Evolutionary conservation across 2,113 vertebrate species (phyloP).

Genomic region (Scolopax mira): DNA sequence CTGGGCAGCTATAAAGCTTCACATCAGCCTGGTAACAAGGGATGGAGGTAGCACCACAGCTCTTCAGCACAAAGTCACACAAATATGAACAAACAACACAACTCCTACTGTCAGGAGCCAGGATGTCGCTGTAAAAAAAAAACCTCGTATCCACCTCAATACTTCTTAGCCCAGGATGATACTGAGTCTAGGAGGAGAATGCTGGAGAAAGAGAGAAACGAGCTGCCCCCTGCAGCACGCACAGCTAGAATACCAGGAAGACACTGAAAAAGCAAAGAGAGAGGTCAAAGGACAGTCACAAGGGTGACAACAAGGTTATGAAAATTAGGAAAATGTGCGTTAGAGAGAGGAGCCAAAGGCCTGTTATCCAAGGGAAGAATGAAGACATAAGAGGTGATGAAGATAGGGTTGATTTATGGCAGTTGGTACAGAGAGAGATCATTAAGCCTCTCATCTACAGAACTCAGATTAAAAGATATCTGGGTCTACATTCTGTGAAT

Average conservation of each 20-base stretch:
- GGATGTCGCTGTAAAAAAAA: background rate
- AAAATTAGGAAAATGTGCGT: background rate
- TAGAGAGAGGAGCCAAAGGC: background rate
- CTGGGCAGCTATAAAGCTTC: background rate
- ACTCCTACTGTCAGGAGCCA: background rate
- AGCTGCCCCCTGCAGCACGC: background rate
- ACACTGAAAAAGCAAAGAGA: background rate
- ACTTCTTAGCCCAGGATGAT: background rate
- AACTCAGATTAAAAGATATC: background rate
- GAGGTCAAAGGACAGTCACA: background rate
- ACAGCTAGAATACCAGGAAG: background rate
- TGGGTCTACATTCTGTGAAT: background rate
- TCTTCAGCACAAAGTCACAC: background rate
- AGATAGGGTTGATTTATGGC: background rate
- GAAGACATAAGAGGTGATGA: background rate
- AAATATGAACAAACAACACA: background rate
- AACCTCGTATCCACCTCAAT: background rate
- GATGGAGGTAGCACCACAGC: background rate
- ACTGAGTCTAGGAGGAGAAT: too few species aligned
- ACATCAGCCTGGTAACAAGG: background rate
- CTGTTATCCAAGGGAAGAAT: background rate
- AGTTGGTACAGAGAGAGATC: background rate
- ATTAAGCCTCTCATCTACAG: background rate
- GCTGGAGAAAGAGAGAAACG: background rate
- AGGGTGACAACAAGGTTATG: background rate